A percentile compares a stretch with the other conserved stretches of the same genome.
phyloP scores from a whole-genome alignment of 2,797 vertebrate genomes.

The Perodicticus potto region DNA sequence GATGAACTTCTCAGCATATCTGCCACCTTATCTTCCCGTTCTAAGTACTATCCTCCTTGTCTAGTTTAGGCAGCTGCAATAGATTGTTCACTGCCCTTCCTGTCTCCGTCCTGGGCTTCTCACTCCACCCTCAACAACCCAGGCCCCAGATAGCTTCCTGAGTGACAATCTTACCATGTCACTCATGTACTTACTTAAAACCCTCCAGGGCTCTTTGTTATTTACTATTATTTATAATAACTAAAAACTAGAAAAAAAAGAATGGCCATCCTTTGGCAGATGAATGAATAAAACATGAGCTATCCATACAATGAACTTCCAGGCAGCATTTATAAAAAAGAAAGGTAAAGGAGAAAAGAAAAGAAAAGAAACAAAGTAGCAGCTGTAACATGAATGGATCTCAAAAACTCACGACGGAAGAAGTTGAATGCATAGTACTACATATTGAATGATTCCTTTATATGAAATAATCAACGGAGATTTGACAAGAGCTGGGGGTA shows the following conservation, averaged over 20 bases:
- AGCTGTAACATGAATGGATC: background rate
- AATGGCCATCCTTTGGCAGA: background rate
- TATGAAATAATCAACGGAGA: background rate
- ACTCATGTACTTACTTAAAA: background rate
- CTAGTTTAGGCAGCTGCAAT: no score
- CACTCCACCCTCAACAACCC: background rate
- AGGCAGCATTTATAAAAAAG: background rate
- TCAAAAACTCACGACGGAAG: background rate
- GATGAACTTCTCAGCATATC: background rate
- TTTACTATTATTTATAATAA: background rate
- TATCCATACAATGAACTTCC: background rate
- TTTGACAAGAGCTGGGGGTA: background rate
- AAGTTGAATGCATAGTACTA: background rate
- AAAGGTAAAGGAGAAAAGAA: background rate
- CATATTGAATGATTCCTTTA: background rate
- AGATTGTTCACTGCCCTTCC: background rate
- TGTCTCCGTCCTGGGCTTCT: background rate
- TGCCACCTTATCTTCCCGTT: background rate
- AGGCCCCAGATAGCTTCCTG: background rate
- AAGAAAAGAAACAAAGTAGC: background rate
- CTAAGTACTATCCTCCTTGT: background rate
- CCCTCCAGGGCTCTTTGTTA: background rate
- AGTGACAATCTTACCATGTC: background rate
- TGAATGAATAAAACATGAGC: background rate
- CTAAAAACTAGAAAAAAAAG: background rate